phyloP scores from a whole-genome alignment of 1,140 invertebrate genomes.

The Diploscapter pachys region DNA sequence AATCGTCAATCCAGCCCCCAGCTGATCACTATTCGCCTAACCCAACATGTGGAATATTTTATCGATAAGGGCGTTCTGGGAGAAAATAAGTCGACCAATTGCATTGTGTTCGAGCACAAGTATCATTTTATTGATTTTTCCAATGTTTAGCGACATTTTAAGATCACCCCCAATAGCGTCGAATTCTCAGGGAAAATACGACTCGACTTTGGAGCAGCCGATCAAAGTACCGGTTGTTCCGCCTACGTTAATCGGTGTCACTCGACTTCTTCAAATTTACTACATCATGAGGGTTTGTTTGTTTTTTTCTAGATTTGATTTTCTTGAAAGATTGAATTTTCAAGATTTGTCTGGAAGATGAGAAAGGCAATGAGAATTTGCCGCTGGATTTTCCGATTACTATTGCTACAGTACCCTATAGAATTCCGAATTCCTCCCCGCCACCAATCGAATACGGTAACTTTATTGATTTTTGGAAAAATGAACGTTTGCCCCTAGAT shows the following conservation, averaged over 20 bases:
- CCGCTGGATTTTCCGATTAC: slow-evolving; percentile 77
- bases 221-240: slow-evolving; percentile 75
- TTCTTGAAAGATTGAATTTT: slow-evolving; percentile 21
- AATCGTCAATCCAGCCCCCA: slow-evolving; percentile 75
- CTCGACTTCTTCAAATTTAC: slow-evolving; percentile 75
- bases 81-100: slow-evolving; percentile 71
- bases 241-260: slow-evolving; percentile 73
- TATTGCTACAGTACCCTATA: slow-evolving; percentile 75
- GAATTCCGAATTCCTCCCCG: slow-evolving; percentile 71
- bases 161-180: slow-evolving; percentile 48
- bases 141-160: slow-evolving; percentile 20
- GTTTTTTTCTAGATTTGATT: slow-evolving; percentile 22
- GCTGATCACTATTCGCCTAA: slow-evolving; percentile 69
- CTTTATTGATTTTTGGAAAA: neutral
- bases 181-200: slow-evolving; percentile 62
- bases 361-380: slow-evolving; percentile 73
- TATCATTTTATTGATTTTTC: slow-evolving; percentile 9
- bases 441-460: slow-evolving; percentile 73
- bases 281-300: slow-evolving; percentile 72
- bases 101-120: slow-evolving; percentile 71
- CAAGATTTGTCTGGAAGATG: slow-evolving; percentile 60
- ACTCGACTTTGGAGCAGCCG: slow-evolving; percentile 64
- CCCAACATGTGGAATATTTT: slow-evolving; percentile 77
- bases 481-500: slow-evolving; percentile 27
- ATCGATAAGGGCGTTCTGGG: slow-evolving; percentile 77